Base-by-base conservation (phyloP, 2,797 vertebrate species). In the Selene dorsalis region DNA sequence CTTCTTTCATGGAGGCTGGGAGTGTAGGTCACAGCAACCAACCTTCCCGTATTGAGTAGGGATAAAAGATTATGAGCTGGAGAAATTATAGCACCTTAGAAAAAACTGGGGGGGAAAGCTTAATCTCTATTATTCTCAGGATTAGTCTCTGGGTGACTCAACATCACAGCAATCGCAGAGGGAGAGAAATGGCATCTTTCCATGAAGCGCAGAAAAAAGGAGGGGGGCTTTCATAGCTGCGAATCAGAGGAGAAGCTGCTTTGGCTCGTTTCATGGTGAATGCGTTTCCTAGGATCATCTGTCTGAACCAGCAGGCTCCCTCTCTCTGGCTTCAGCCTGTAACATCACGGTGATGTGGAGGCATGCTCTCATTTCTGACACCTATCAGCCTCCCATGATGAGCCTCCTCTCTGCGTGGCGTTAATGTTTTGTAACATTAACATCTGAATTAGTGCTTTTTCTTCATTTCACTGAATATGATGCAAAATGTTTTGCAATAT, bases 111-210 rank as follows among this genome's bases (percentile, higher is more conserved):
- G 66, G 60, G 35, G 77, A 81, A 89, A 83, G 80, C 79, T 86
- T 91, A 90, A 93, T 93, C 83, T 84, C 78, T 89, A 78, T 92
- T 92, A 92, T 94, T 93, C 91, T 82, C 84, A 76, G 90, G 88
- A 93, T 93, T 92, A 93, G 85, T 86, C 72, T 86, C 79, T 57
- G 80, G 86, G 87, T 92, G 91, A 93, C 87, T 93, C 88, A 92
- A 90, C 87, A 91, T 85, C 88, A 80, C 65, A 87, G 83, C 82
- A 86, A 85, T 89, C 66, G 56, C 68, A 86, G 83, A 88, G 66
- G 76, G 64, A 81, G 70, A 75, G 77, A 88, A 89, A 92, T 84
- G 70, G 75, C 77, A 77, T 89, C 79, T 87, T 89, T 88, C 85
- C 72, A 90, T 74, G 75, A 55, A 70, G 76, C 52, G n/a, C 20